Base-by-base conservation (phyloP, 2,888 invertebrate genomes). In the Lottia gigantea region DNA sequence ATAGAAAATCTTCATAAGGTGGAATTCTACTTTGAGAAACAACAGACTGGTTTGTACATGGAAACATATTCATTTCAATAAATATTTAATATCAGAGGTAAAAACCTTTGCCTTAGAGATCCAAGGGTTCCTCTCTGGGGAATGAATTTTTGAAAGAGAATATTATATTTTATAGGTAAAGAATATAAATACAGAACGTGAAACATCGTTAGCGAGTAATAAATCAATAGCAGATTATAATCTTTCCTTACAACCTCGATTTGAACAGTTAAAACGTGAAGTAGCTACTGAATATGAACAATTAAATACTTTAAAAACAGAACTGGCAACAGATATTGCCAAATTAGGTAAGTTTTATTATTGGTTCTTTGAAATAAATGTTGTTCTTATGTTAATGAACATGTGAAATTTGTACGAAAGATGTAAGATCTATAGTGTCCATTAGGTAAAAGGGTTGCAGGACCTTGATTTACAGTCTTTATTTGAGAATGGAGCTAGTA, bases 171-270 rank as follows among this genome's bases (percentile, higher is more conserved):
- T 89, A 3, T 88, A 96, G 93, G 92, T 96, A 1, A 93, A 94
- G 86, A 92, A 93, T 74, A 82, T 91, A 64, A 90, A 90, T 71
- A 91, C 92, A 8, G 96, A 97, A 83, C 95, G 95, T 84, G 96
- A 97, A 86, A 93, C 94, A 88, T 90, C 96, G 70, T 92, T 98
- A 83, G 94, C 94, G 0, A 94, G 94, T 80, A 98, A 97, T 89
- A 93, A 95, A 86, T 94, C 94, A 16, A 89, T 96, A 73, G 97
- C 98, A 0, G 98, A 98, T 87, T 94, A 92, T 82, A 98, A 98
- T 89, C 90, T 98, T 64, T 91, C 92, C 0, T 93, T 93, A 83
- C 96, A 97, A 88, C 96, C 97, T 0, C 92, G 93, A 84, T 90
- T 97, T 11, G 92, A 93, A 45, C 92, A 93, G 75, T 90, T 93